Conservation (phyloP, 2,888 invertebrate species). For the Pediacus dermestoides region DNA sequence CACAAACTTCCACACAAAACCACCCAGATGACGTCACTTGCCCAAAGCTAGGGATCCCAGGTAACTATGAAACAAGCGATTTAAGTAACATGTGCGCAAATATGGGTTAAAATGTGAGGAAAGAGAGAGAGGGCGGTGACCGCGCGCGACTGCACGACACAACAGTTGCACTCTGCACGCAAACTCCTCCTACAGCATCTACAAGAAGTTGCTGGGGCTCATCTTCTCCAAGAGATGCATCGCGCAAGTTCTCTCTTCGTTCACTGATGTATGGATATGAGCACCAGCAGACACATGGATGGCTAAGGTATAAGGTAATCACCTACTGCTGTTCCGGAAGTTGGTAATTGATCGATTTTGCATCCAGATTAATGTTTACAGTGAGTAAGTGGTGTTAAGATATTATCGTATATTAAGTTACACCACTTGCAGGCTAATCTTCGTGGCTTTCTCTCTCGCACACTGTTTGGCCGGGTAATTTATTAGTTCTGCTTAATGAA, state of each 20-base stretch:
- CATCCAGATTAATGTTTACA: slow-evolving; percentile 16
- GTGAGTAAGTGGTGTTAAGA: slow-evolving; percentile 16
- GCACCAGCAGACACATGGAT: slow-evolving; percentile 1
- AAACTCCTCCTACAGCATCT: slow-evolving; percentile 27
- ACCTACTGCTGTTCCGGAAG: slow-evolving; percentile 10
- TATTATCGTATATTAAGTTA: slow-evolving; percentile 14
- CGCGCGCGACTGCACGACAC: slow-evolving; percentile 31
- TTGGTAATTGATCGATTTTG: slow-evolving; percentile 16
- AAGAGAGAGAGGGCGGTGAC: slow-evolving; percentile 34
- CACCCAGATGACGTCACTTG: too few relatives aligned
- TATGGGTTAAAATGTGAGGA: slow-evolving; percentile 26
- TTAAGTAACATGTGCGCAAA: slow-evolving; percentile 32
- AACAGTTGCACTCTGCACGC: slow-evolving; percentile 34
- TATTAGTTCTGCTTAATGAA: slow-evolving; percentile 18
- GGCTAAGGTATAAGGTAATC: not conserved
- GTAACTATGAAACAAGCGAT: too few relatives aligned
- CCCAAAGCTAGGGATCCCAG: too few relatives aligned
- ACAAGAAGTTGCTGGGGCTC: not conserved
- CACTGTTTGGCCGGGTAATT: slow-evolving; percentile 11
- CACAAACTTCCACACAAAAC: too few relatives aligned
- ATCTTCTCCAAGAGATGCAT: not conserved
- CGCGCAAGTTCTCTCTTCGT: too few relatives aligned
- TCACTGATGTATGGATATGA: slow-evolving; percentile 1
- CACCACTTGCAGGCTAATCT: slow-evolving; percentile 12
- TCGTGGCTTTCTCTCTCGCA: slow-evolving; percentile 6